Conservation (phyloP, 2,888 invertebrate genomes). For the Drosophila hawaiiensis region DNA sequence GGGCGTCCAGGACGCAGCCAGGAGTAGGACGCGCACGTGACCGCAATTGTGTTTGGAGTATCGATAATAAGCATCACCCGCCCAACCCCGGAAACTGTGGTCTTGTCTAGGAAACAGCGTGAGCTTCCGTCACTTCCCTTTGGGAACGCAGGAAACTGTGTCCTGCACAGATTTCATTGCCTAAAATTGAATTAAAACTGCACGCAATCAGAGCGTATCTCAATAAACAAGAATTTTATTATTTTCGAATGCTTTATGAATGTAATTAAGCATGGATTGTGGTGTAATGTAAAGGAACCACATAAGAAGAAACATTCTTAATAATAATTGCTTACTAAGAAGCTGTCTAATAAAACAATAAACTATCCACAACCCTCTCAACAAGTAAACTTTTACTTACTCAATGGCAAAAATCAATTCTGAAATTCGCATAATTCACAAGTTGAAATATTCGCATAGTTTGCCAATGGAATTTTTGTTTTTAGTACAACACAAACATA, state of each 20-base stretch:
- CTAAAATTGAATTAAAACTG: constrained; percentile 69
- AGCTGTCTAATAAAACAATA: not conserved
- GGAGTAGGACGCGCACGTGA: constrained; percentile 78
- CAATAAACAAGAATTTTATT: constrained; percentile 56
- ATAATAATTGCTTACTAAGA: not conserved
- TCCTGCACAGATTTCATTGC: constrained; percentile 8
- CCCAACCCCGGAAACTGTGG: constrained; percentile 60
- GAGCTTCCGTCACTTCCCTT: constrained; percentile 45
- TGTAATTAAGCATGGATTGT: constrained; percentile 33
- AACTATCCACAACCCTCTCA: not conserved
- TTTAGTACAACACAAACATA: constrained; percentile 7
- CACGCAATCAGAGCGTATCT: constrained; percentile 45
- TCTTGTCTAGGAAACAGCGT: constrained; percentile 73
- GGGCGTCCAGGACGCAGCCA: constrained; percentile 49
- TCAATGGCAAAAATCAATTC: not conserved
- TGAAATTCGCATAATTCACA: constrained; percentile 2
- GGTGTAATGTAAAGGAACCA: not conserved
- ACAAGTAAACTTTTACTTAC: not conserved
- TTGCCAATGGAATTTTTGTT: constrained; percentile 28
- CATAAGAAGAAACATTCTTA: not conserved
- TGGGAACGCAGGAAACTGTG: constrained; percentile 58
- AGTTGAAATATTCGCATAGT: constrained; percentile 15
- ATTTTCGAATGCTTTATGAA: constrained; percentile 30
- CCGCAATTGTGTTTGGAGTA: constrained; percentile 84
- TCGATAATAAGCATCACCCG: constrained; percentile 82